Conservation (phyloP, 1,140 invertebrate genomes). For the Leptinotarsa defecta region DNA sequence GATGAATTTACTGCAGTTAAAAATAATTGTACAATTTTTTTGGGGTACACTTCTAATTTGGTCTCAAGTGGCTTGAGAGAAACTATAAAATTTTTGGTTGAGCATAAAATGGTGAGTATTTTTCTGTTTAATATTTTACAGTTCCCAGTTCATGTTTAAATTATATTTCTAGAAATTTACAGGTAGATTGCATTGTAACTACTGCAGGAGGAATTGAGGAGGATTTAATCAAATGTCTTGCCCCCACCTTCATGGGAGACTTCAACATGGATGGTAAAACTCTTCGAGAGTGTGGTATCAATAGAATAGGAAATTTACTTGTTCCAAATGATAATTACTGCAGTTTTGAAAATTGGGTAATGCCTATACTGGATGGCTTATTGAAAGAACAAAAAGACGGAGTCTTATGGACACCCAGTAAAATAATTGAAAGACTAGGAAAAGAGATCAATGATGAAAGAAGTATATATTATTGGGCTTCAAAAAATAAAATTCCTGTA, state of each 20-base stretch:
- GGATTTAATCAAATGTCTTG: slow-evolving; percentile 98
- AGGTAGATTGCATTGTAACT: slow-evolving; percentile 95
- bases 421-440: slow-evolving; percentile 82
- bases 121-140: background rate
- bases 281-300: slow-evolving; percentile 87
- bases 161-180: slow-evolving; percentile 29
- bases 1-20: slow-evolving; percentile 80
- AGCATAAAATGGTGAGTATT: slow-evolving; percentile 77
- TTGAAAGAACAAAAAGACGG: slow-evolving; percentile 82
- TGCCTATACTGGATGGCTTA: slow-evolving; percentile 92
- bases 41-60: slow-evolving; percentile 98
- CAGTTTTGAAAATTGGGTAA: slow-evolving; percentile 97
- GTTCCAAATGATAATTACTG: slow-evolving; percentile 99
- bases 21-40: slow-evolving; percentile 92
- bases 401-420: slow-evolving; percentile 91
- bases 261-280: slow-evolving; percentile 82
- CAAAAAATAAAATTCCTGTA: slow-evolving; percentile 96
- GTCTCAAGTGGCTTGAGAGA: slow-evolving; percentile 94
- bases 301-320: slow-evolving; percentile 95
- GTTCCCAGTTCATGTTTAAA: background rate
- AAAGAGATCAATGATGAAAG: slow-evolving; percentile 88
- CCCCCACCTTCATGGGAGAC: slow-evolving; percentile 90
- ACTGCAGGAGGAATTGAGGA: slow-evolving; percentile 98
- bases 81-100: slow-evolving; percentile 84
- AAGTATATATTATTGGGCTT: slow-evolving; percentile 98